Percentiles rank a stretch among this genome's conserved stretches.
Conservation (phyloP, 2,797 vertebrate species). For the Meriones psammophilus region DNA sequence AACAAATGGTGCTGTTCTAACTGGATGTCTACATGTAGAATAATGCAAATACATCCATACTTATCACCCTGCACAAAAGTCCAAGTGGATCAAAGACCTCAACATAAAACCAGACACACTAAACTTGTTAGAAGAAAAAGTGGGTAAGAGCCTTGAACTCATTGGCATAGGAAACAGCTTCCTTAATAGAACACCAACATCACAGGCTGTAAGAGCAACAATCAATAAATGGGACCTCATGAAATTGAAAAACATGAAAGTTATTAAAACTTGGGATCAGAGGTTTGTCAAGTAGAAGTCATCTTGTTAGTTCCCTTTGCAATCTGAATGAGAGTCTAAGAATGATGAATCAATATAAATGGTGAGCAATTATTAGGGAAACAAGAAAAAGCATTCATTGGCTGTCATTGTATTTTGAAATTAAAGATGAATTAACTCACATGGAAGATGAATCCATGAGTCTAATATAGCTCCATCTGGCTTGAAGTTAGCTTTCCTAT, state of each 20-base stretch:
- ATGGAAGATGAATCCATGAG: slow-evolving; percentile 25
- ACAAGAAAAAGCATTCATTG: slow-evolving; percentile 24
- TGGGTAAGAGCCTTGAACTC: too few species aligned
- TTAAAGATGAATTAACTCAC: slow-evolving; percentile 33
- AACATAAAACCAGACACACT: too few species aligned
- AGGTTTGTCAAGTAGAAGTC: slow-evolving; percentile 29
- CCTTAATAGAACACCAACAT: too few species aligned
- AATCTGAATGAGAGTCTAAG: neutral
- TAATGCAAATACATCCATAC: too few species aligned
- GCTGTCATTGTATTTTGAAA: slow-evolving; percentile 49
- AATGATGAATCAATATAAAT: slow-evolving; percentile 52
- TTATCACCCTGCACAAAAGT: too few species aligned
- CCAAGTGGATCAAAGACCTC: too few species aligned
- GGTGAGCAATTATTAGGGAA: slow-evolving; percentile 25
- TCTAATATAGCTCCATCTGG: slow-evolving; percentile 43
- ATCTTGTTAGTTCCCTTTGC: neutral
- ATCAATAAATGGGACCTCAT: too few species aligned
- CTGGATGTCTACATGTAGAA: too few species aligned
- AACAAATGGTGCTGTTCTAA: too few species aligned
- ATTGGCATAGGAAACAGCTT: too few species aligned
- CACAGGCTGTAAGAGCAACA: too few species aligned
- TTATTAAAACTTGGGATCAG: slow-evolving; percentile 16
- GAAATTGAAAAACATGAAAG: neutral
- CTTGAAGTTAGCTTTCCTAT: slow-evolving; percentile 27
- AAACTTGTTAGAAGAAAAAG: too few species aligned